phyloP scores from a whole-genome alignment of 1,140 invertebrate genomes.

The Manduca sexta region DNA sequence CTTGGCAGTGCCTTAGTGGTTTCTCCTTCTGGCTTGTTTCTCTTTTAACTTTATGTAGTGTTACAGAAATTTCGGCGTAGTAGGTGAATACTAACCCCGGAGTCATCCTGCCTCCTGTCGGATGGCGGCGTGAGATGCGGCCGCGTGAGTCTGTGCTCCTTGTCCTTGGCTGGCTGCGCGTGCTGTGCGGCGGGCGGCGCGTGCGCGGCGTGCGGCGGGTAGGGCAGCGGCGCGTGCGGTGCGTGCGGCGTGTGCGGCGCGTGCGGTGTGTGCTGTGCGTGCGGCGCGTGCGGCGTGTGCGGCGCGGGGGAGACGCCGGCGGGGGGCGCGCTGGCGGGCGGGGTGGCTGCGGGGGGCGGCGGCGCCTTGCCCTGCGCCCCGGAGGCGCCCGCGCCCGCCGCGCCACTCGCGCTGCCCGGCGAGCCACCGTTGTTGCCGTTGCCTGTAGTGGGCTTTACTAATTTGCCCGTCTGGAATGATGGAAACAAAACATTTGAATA shows the following conservation, averaged over 20 bases:
- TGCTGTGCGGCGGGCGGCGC: conserved; percentile 9
- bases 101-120: conserved; percentile 29
- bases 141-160: conserved; percentile 36
- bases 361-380: neutral
- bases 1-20: too few species aligned
- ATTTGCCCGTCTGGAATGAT: conserved; percentile 42
- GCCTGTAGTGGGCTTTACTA: conserved; percentile 37
- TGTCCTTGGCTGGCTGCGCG: conserved; percentile 31
- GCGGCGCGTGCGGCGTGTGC: too few species aligned
- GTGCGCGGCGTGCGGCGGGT: conserved; percentile 6
- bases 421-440: conserved; percentile 20
- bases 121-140: conserved; percentile 51
- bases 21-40: too few species aligned
- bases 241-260: too few species aligned
- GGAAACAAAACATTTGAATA: too few species aligned
- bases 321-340: conserved; percentile 7
- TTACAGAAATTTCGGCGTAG: too few species aligned
- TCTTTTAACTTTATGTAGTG: too few species aligned
- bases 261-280: conserved; percentile 13
- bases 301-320: conserved; percentile 10
- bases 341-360: conserved; percentile 11
- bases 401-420: neutral
- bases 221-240: conserved; percentile 1
- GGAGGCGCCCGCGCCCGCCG: neutral
- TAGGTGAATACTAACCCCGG: too few species aligned